Percentiles rank a stretch among this genome's conserved stretches.
Evolutionary conservation across 2,113 vertebrate species (phyloP).

Genomic region (Mustelus asterias): DNA sequence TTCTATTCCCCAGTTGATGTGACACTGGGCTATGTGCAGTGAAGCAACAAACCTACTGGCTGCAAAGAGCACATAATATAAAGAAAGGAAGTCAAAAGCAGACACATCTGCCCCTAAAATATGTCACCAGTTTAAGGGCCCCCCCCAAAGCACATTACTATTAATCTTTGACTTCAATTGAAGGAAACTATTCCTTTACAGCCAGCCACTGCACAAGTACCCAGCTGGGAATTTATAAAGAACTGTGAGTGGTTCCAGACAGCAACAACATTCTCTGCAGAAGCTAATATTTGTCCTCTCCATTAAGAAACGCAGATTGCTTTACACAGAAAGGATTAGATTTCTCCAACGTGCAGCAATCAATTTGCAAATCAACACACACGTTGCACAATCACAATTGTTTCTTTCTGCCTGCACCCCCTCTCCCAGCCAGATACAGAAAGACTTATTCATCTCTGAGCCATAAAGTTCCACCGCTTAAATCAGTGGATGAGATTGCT

Average conservation of each 20-base stretch:
- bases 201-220: not conserved
- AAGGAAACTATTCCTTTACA: not conserved
- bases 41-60: not conserved
- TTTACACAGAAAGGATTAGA: not conserved
- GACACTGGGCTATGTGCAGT: not conserved
- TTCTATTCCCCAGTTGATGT: not conserved
- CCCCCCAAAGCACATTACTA: no score
- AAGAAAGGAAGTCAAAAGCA: no score
- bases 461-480: not conserved
- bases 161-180: no score
- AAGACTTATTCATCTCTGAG: no score
- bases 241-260: not conserved
- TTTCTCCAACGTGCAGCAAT: not conserved
- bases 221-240: constrained; percentile 6
- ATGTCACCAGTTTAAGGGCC: no score
- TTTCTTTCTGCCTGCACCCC: not conserved
- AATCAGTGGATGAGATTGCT: not conserved
- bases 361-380: not conserved
- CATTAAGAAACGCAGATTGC: not conserved
- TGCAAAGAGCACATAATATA: no score
- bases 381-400: not conserved
- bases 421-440: no score
- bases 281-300: not conserved
- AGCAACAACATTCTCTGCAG: not conserved
- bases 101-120: no score